Percentiles rank a stretch among this genome's conserved stretches.
Conservation (phyloP, 2,888 invertebrate species). For the Entomobrya proxima region DNA sequence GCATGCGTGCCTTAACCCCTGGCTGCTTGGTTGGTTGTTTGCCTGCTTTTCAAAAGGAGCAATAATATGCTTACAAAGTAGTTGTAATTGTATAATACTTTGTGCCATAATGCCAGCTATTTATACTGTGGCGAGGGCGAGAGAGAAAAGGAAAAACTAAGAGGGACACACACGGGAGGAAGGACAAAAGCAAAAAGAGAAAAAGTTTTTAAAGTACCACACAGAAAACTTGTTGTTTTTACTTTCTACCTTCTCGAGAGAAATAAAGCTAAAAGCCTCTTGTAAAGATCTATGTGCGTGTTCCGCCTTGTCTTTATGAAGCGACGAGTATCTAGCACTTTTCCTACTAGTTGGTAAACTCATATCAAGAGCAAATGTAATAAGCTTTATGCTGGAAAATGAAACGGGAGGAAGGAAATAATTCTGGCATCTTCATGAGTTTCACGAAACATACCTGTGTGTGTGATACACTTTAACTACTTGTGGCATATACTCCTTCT, state of each 20-base stretch:
- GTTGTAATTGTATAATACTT: not conserved
- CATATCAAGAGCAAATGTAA: too few relatives aligned
- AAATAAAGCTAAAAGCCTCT: constrained; percentile 39
- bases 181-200: not conserved
- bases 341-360: too few relatives aligned
- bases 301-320: not conserved
- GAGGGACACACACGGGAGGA: not conserved
- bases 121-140: not conserved
- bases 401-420: too few relatives aligned
- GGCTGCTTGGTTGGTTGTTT: not conserved
- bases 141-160: not conserved
- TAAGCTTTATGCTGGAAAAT: too few relatives aligned
- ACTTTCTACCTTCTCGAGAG: constrained; percentile 22
- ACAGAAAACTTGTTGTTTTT: not conserved
- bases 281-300: not conserved
- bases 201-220: constrained; percentile 7
- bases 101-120: not conserved
- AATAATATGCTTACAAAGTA: not conserved
- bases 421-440: too few relatives aligned
- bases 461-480: too few relatives aligned
- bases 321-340: not conserved
- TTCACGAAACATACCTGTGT: too few relatives aligned
- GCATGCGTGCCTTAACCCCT: constrained; percentile 20
- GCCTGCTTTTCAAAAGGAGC: not conserved
- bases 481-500: too few relatives aligned